Base-by-base conservation (phyloP, 2,113 vertebrate species). In the Sinocyclocheilus maitianheensis region DNA sequence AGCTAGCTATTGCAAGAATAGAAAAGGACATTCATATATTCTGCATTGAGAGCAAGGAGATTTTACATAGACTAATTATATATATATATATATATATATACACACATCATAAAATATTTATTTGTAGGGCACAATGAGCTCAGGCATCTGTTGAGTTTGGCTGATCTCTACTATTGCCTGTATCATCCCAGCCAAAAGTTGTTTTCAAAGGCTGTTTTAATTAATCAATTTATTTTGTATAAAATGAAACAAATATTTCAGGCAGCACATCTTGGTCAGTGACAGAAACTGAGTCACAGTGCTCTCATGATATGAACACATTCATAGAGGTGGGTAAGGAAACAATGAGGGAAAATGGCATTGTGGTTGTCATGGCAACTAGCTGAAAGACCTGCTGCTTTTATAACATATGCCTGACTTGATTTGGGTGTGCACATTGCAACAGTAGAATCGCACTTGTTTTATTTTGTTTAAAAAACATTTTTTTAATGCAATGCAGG, bases 351-450 rank as follows among this genome's bases (percentile, higher is more conserved):
- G 91, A 93, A 92, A 92, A 92, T 91, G 91, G 93, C 93, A 94
- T 93, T 92, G 92, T 85, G 89, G 94, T 95, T 94, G 93, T 93
- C 93, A 94, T 94, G 93, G 94, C 91, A 92, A 95, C 95, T 92
- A 92, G 94, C 93, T 93, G 93, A 91, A 92, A 92, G 46, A 93
- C 91, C 92, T 92, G 88, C 90, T 90, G 93, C 93, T 94, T 93
- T 93, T 91, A 92, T 93, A 95, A 91, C 93, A 93, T 94, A 93
- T 94, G 94, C 93, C 92, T 92, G 92, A 92, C 92, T 93, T 93
- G 93, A 94, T 91, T 94, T 93, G 91, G 91, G 89, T 92, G 92
- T 92, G 92, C 92, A 91, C 93, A 93, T 94, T 93, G 94, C 93
- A 95, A 94, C 93, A 94, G 91, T 79, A 86, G 75, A 30, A 92